phyloP scores from a whole-genome alignment of 2,888 invertebrate genomes.

The Hypomecis punctinalis region DNA sequence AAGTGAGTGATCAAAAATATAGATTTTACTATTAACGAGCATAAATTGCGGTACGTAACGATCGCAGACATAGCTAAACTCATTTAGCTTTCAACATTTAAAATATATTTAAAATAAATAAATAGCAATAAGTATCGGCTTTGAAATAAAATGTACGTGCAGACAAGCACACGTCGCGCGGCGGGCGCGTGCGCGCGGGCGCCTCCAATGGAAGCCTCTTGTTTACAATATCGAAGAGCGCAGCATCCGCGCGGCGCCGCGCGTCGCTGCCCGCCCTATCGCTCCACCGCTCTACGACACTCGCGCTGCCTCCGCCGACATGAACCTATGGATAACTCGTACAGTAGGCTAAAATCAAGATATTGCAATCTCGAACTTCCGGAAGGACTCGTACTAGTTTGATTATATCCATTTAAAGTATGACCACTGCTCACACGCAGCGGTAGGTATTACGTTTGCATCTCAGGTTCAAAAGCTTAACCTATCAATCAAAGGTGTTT shows the following conservation, averaged over 20 bases:
- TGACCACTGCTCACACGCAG: too few relatives aligned
- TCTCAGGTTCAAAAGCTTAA: too few relatives aligned
- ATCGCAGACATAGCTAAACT: too few relatives aligned
- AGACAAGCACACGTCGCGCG: conserved; percentile 56
- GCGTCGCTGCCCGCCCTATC: conserved; percentile 9
- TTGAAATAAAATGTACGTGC: conserved; percentile 45
- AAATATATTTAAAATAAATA: neutral
- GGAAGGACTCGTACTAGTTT: too few relatives aligned
- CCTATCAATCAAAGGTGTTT: too few relatives aligned
- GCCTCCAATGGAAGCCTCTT: conserved; percentile 80
- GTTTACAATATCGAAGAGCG: conserved; percentile 78
- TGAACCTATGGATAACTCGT: neutral
- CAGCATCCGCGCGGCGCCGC: conserved; percentile 63
- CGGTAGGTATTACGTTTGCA: too few relatives aligned
- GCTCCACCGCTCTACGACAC: neutral
- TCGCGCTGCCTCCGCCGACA: neutral
- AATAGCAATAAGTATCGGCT: neutral
- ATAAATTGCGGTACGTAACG: too few relatives aligned
- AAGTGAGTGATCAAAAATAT: too few relatives aligned
- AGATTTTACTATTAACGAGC: too few relatives aligned
- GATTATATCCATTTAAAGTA: too few relatives aligned
- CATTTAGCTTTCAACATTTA: too few relatives aligned
- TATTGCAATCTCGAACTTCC: neutral
- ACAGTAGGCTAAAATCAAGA: neutral
- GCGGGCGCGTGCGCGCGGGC: conserved; percentile 67